A percentile compares a stretch with the other conserved stretches of the same genome.
Evolutionary conservation across 2,888 invertebrate species (phyloP).

Genomic region (Agrilus mali): DNA sequence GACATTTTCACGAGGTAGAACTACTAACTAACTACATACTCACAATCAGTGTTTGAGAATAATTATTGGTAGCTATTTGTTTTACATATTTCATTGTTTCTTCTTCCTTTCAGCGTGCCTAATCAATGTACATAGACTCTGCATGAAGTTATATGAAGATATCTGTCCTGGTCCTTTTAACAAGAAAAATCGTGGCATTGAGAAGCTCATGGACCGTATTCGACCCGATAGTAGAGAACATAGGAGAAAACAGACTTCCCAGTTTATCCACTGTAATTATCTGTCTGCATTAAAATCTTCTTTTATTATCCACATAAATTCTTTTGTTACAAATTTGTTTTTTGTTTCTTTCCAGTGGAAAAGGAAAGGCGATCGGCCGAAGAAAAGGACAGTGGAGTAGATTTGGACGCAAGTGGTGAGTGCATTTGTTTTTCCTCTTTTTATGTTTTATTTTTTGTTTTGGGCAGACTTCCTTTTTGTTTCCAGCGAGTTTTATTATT

Average conservation of each 20-base stretch:
- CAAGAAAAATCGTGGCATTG: conserved; percentile 29
- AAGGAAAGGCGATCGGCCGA: conserved; percentile 28
- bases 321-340: neutral
- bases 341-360: conserved; percentile 25
- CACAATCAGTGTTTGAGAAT: too few relatives aligned
- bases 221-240: conserved; percentile 28
- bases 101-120: conserved; percentile 28
- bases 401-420: conserved; percentile 26
- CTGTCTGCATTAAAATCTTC: neutral
- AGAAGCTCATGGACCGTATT: conserved; percentile 28
- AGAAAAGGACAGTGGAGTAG: conserved; percentile 26
- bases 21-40: too few relatives aligned
- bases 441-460: conserved; percentile 4
- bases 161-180: conserved; percentile 32
- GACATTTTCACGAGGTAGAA: neutral
- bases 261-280: conserved; percentile 34
- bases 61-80: neutral
- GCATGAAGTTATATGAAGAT: conserved; percentile 33
- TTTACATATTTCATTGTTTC: too few relatives aligned
- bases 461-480: neutral
- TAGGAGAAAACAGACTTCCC: conserved; percentile 32
- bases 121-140: conserved; percentile 32
- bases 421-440: conserved; percentile 5
- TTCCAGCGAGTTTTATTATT: neutral
- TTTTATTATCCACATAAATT: too few relatives aligned